Base-by-base conservation (phyloP, 2,888 invertebrate genomes). In the Cheilosia vulpina region DNA sequence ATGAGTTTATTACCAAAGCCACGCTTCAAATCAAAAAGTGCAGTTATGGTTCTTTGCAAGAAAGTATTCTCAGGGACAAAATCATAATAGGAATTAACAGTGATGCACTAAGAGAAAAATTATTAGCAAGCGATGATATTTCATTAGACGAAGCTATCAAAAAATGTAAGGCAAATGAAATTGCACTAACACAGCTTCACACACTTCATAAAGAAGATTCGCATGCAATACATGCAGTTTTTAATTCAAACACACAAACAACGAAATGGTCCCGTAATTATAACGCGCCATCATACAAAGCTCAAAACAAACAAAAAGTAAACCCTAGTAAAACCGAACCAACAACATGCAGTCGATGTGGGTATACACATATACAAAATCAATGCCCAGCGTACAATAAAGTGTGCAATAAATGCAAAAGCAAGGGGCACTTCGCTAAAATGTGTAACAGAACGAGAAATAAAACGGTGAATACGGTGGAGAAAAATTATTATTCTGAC, bases 11-110 rank as follows among this genome's bases (percentile, higher is more conserved):
- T 5, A 72, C 72, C 7, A 62, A 72, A 34, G 62, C 62, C 17
- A 72, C 60, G 7, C 52, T 53, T 50, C 72, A 72, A 27, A 53
- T 72, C 34, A 72, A 72, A 72, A 62, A 72, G 60, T 60, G 72
- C 47, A 72, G 47, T 43, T 72, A 52, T 50, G 72, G 38, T 19
- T 58, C 34, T 27, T 50, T 71, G 60, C 60, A 72, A 60, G 24
- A 72, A 11, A 52, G 60, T 45, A 53, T 72, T 45, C 15, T 62
- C 17, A 60, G 72, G 41, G 62, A 72, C 13, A 62, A 72, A 47
- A 63, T 73, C 2, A 63, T 62, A 27, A 73, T 62, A 19, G 52
- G 53, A 1, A 53, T 72, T 9, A 62, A 62, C 47, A 72, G 24
- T 53, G 62, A 72, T 62, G 5, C 34, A n/a, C 24, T 63, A 7